Evolutionary conservation across 2,797 vertebrate genomes (phyloP).

Genomic region (Brachyrhaphis roseni): DNA sequence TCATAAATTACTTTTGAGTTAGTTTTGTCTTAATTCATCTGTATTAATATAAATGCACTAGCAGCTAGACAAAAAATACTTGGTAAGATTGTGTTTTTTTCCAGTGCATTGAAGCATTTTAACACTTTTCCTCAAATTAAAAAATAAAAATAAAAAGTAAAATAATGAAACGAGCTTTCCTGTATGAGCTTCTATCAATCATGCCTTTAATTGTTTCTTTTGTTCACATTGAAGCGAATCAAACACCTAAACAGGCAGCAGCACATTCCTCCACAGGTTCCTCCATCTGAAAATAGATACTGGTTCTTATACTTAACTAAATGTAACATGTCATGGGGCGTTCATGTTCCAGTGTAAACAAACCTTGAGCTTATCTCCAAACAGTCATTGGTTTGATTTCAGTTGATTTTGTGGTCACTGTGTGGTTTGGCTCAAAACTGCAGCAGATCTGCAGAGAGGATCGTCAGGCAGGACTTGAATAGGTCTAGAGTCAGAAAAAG

Average conservation of each 20-base stretch:
- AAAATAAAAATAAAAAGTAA: background rate
- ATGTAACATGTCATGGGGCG: background rate
- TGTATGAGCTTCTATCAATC: background rate
- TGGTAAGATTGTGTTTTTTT: no score
- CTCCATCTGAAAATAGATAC: constrained; percentile 6
- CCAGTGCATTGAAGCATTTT: background rate
- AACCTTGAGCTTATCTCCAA: background rate
- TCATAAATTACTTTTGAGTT: no score
- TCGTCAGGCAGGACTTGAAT: background rate
- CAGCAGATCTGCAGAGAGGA: background rate
- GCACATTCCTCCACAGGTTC: constrained; percentile 22
- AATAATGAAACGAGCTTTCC: background rate
- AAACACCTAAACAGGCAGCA: constrained; percentile 17
- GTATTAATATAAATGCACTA: no score
- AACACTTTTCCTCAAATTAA: background rate
- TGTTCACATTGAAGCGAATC: background rate
- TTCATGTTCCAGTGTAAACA: background rate
- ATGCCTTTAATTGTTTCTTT: background rate
- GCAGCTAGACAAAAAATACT: no score
- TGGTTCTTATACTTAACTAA: no score
- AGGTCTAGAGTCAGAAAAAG: background rate
- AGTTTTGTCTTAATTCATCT: no score
- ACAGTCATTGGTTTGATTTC: background rate
- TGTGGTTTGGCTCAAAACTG: background rate
- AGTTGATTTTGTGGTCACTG: background rate